Evolutionary conservation across 2,797 vertebrate genomes (phyloP), one percentile per base, ranked within the genome.

Genomic region (Dendrocincla tyrannina): DNA sequence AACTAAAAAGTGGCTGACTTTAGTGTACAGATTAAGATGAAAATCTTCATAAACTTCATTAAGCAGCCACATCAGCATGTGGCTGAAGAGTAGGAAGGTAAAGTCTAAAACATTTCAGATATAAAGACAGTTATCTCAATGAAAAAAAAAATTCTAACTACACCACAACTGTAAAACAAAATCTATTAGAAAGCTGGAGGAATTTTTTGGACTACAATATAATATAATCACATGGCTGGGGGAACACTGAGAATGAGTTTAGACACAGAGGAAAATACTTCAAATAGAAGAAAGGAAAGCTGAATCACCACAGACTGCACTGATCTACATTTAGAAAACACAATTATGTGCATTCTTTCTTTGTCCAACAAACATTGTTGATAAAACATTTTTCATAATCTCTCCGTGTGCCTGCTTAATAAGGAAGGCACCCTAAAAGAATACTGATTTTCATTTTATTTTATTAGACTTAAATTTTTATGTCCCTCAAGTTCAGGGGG

Each of bases 21-120:
- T 86, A 85, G 25, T 78, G 46, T 92, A 88, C 60, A 56, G 64
- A 41, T 75, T 91, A 76, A 23, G 32, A 96, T 76, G 82, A 93
- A 92, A 93, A 63, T n/a, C 70, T 47, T 83, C 87, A 93, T 75
- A 95, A 96, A 72, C 46, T 91, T 94, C 68, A 89, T 59, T 78
- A 85, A 59, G 41, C 12, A 86, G 37, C 27, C 18, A 41, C 27
- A 41, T 30, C 28, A 30, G 16, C 10, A 32, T 17, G 25, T 78
- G 66, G 27, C 35, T 77, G 27, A 92, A 91, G 33, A 73, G 14
- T 18, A 74, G 20, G 15, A 91, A 44, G 23, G 16, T 53, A 35
- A 88, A 89, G 35, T n/a, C 78, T 53, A 83, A 81, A 93, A 78
- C 27, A 85, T 35, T 35, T 49, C 58, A 89, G 47, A 86, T 23